These are phyloP conservation scores for Pecten maximus DNA, from an alignment of 2,888 invertebrate genomes.

Conservation along the genomic window DNA sequence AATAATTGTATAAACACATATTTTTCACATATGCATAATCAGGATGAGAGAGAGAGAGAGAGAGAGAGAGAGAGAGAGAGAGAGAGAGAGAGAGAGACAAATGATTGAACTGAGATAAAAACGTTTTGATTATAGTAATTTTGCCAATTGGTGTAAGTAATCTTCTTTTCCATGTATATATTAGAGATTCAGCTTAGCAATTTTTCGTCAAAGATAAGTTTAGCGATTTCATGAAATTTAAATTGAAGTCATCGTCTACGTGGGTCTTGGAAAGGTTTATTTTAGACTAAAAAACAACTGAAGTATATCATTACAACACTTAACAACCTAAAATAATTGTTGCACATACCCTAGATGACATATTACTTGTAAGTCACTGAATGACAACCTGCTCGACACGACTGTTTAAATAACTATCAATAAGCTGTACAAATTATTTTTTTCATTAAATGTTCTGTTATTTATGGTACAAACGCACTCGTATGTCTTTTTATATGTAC, in stretches of 20 bases:
- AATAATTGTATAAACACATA: not conserved
- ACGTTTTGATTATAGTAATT: not conserved
- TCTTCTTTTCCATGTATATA: not conserved
- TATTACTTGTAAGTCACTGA: no score
- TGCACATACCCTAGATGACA: no score
- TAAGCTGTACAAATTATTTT: no score
- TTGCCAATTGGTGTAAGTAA: conserved; percentile 2
- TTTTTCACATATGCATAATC: not conserved
- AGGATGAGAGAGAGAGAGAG: not conserved
- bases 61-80: no score
- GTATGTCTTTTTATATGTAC: no score
- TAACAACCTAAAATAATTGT: no score
- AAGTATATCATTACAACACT: no score
- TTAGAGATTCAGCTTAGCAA: not conserved
- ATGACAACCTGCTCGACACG: no score
- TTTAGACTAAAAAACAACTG: conserved; percentile 38
- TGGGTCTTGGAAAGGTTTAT: conserved; percentile 36
- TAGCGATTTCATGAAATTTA: not conserved
- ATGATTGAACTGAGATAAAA: conserved; percentile 16
- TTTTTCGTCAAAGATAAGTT: not conserved
- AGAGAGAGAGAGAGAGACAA: no score
- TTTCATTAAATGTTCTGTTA: no score
- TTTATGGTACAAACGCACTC: no score
- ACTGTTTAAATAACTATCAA: no score
- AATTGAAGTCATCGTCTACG: not conserved